Percentiles rank a stretch among this genome's conserved stretches.
Conservation (phyloP, 64 coral and sea anemone species). For the Dendronephthya gigantea region DNA sequence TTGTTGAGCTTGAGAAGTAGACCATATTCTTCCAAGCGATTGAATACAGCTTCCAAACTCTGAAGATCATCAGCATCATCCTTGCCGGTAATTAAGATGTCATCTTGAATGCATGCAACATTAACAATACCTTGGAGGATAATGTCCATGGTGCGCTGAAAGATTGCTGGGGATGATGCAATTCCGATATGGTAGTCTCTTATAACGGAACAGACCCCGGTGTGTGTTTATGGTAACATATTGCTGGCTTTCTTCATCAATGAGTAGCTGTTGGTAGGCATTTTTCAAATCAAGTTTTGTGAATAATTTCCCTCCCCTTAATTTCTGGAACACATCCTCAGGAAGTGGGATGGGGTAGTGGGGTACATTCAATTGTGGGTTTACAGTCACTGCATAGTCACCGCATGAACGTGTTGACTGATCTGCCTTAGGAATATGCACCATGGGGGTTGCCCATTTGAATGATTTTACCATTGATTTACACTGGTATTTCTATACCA, state of each 20-base stretch:
- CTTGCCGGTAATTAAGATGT: slow-evolving; percentile 22
- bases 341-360: neutral
- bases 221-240: slow-evolving; percentile 21
- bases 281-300: slow-evolving; percentile 11
- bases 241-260: neutral
- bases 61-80: slow-evolving; percentile 14
- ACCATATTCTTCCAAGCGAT: neutral
- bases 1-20: neutral
- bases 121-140: neutral
- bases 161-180: neutral
- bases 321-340: neutral
- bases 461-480: too few relatives aligned
- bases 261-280: neutral
- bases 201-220: neutral
- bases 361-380: neutral
- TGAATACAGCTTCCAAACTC: neutral
- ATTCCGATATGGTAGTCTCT: neutral
- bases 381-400: neutral
- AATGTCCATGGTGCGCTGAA: slow-evolving; percentile 9
- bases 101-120: neutral
- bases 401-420: too few relatives aligned
- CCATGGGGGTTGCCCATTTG: neutral
- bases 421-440: neutral
- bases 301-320: neutral
- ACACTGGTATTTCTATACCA: too few relatives aligned